Percentiles rank a stretch among this genome's conserved stretches.
phyloP scores from a whole-genome alignment of 92 coral and sea anemone genomes.

The Palythoa caribaeorum region DNA sequence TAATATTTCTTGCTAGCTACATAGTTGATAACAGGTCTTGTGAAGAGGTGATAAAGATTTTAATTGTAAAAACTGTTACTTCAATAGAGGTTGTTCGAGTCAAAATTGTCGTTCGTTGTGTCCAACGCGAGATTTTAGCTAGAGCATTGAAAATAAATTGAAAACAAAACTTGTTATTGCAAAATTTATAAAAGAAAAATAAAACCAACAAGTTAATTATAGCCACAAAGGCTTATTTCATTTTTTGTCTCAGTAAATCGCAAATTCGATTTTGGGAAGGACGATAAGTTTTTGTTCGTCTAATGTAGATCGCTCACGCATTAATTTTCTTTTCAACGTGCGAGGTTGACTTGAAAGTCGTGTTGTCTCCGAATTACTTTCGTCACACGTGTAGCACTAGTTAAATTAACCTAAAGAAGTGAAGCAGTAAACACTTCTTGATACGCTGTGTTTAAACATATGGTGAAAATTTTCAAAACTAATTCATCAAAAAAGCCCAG shows the following conservation, averaged over 20 bases:
- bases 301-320: background rate
- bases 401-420: background rate
- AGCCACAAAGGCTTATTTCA: background rate
- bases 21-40: background rate
- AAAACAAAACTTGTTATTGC: background rate
- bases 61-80: slow-evolving; percentile 10
- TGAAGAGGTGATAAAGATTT: background rate
- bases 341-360: background rate
- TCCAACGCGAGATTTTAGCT: background rate
- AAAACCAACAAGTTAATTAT: slow-evolving; percentile 9
- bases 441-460: background rate
- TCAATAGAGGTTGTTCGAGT: background rate
- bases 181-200: background rate
- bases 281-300: background rate
- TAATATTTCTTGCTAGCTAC: background rate
- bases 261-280: background rate
- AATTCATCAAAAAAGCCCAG: background rate
- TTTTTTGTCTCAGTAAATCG: slow-evolving; percentile 18
- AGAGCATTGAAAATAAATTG: background rate
- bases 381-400: background rate
- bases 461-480: background rate
- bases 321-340: background rate
- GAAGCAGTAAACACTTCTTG: background rate
- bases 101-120: background rate
- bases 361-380: background rate